Percentiles rank a stretch among this genome's conserved stretches.
Conservation (phyloP, 1,140 invertebrate species). For the Sipha flava region DNA sequence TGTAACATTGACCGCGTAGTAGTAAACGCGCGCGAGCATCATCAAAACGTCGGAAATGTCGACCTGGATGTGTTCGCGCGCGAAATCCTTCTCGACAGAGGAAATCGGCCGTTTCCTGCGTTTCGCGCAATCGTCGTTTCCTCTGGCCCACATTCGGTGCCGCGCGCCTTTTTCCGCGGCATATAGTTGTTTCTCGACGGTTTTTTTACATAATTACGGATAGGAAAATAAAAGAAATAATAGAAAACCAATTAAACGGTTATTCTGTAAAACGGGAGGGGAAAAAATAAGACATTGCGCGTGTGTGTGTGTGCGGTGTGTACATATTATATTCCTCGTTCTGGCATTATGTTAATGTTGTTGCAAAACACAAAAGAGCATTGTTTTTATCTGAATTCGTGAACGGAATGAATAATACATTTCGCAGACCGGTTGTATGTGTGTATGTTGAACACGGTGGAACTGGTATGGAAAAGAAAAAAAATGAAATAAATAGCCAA, state of each 20-base stretch:
- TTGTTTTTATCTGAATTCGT: conserved; percentile 29
- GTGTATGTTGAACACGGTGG: not conserved
- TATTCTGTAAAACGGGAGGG: not conserved
- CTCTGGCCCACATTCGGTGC: not conserved
- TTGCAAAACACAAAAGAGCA: conserved; percentile 28
- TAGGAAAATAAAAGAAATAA: not conserved
- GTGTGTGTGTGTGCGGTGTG: not conserved
- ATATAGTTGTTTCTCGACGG: not conserved
- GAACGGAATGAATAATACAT: conserved; percentile 27
- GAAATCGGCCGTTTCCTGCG: conserved; percentile 15
- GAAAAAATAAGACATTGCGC: not conserved
- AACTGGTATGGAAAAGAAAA: not conserved
- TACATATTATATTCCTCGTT: not conserved
- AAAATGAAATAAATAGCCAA: not conserved
- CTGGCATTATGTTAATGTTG: conserved; percentile 14
- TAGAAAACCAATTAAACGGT: not conserved
- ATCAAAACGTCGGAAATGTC: conserved; percentile 24
- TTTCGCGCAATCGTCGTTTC: not conserved
- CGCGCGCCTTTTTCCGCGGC: not conserved
- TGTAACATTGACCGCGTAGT: no score
- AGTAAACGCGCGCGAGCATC: not conserved
- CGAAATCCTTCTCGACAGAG: not conserved
- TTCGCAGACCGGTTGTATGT: conserved; percentile 14
- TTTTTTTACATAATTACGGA: not conserved
- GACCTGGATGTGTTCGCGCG: not conserved